Base-by-base conservation (phyloP, 2,888 invertebrate species). In the Drosophila yooni region DNA sequence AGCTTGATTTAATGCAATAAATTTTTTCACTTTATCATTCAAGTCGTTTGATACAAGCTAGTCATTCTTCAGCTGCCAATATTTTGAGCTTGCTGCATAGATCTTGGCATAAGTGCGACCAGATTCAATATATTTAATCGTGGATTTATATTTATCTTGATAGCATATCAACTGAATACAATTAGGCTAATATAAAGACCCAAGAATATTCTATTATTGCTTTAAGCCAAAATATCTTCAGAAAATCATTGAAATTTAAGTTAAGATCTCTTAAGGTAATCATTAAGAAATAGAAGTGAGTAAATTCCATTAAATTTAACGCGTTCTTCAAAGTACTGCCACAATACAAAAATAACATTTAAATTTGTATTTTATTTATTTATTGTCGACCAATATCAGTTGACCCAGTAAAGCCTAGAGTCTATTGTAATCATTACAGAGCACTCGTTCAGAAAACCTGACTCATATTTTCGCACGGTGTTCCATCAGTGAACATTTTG, bases 381-480 rank as follows among this genome's bases (percentile, higher is more conserved):
- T 15, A 15, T 13, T 13, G 3, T 21, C 21, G 21, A 11, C 21
- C 1, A 1, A 3, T 21, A 21, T 43, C 43, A 7, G 21, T 21
- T 21, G 13, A 21, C 1, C 21, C 2, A 25, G 3, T 25, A 46
- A 46, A 15, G 7, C 3, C 7, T 2, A 46, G 7, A 46, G 46
- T 13, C 21, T 3, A 25, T 7, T 46, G 0, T 7, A 21, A 13
- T 46, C 6, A 21, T 46, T 25, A 21, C 13, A 10, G n/a, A 40
- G 8, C 10, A n/a, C 2, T 40, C 21, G 15, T n/a, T 18, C 1
- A 7, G n/a, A 25, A 62, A 15, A 21, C 21, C 3, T 13, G 0
- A n/a, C 6, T 27, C 4, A 25, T 4, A n/a, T 56, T 59, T 70
- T 64, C 21, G 27, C 10, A 3, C 70, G 53, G 79, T 77, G 79